Evolutionary conservation across 2,888 invertebrate genomes (phyloP).

Genomic region (Heliconius hortense): DNA sequence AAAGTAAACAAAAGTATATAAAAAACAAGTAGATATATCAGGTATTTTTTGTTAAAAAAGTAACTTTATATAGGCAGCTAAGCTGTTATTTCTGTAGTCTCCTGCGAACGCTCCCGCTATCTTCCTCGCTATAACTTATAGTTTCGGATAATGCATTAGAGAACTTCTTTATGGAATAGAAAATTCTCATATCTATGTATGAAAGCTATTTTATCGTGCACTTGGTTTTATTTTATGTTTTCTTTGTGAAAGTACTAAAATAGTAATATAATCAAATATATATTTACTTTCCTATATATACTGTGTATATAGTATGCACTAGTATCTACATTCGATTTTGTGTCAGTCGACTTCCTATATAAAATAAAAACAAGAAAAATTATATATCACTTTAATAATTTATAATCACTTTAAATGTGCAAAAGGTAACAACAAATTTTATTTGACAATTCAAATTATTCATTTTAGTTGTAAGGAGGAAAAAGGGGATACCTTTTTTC

Average conservation of each 20-base stretch:
- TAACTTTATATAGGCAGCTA: not conserved
- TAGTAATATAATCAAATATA: constrained; percentile 15
- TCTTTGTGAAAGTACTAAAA: constrained; percentile 20
- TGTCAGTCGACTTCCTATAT: not conserved
- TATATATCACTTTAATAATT: not conserved
- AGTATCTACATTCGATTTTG: not conserved
- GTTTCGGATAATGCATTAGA: constrained; percentile 81
- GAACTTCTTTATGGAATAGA: constrained; percentile 76
- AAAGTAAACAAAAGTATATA: constrained; percentile 5
- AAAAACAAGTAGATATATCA: not conserved
- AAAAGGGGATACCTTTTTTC: too few species aligned
- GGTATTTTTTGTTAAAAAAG: not conserved
- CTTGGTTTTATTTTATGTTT: constrained; percentile 32
- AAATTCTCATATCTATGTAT: constrained; percentile 71
- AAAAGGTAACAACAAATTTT: not conserved
- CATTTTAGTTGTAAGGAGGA: not conserved
- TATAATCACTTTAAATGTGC: not conserved
- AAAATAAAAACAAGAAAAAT: not conserved
- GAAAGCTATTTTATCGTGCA: constrained; percentile 57
- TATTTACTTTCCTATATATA: not conserved
- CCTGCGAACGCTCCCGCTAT: constrained; percentile 65
- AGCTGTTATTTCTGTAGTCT: constrained; percentile 25
- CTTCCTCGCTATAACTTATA: constrained; percentile 76
- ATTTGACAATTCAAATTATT: not conserved
- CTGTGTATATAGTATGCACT: not conserved